These are phyloP conservation scores for Rhabdomys dilectus DNA, from an alignment of 2,113 vertebrate genomes.

Conservation along the genomic window DNA sequence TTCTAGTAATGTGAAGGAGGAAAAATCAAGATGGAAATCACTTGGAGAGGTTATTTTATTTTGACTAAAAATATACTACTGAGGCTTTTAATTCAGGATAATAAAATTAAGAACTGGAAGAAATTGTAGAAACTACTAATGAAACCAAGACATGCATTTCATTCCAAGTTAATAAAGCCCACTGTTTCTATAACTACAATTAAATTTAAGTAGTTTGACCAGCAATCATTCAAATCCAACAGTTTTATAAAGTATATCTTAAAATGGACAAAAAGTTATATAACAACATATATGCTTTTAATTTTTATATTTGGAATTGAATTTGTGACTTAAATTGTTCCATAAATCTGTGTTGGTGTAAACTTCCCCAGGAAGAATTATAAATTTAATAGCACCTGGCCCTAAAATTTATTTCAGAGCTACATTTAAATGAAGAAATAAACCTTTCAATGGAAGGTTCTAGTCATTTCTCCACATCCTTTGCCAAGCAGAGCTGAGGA, in stretches of 20 bases:
- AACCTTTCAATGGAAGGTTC: neutral
- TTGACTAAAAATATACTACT: neutral
- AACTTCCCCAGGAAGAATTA: constrained; percentile 20
- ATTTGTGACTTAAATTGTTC: neutral
- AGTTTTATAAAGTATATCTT: neutral
- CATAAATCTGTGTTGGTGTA: neutral
- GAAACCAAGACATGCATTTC: neutral
- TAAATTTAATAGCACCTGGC: neutral
- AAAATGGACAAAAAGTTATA: neutral
- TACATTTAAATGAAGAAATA: neutral
- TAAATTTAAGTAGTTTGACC: constrained; percentile 13
- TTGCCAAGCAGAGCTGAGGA: neutral
- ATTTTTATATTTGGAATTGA: neutral
- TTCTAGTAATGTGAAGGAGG: neutral
- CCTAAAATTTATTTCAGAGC: neutral
- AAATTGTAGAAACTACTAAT: constrained; percentile 34
- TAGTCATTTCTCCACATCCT: neutral
- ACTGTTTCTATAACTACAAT: neutral
- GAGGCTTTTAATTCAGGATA: neutral
- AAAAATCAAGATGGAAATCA: neutral
- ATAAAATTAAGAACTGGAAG: neutral
- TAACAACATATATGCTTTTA: neutral
- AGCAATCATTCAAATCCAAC: neutral
- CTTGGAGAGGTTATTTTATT: constrained; percentile 1
- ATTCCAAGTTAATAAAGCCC: neutral